phyloP scores from a whole-genome alignment of 2,113 vertebrate genomes.

The Siniperca knerii region DNA sequence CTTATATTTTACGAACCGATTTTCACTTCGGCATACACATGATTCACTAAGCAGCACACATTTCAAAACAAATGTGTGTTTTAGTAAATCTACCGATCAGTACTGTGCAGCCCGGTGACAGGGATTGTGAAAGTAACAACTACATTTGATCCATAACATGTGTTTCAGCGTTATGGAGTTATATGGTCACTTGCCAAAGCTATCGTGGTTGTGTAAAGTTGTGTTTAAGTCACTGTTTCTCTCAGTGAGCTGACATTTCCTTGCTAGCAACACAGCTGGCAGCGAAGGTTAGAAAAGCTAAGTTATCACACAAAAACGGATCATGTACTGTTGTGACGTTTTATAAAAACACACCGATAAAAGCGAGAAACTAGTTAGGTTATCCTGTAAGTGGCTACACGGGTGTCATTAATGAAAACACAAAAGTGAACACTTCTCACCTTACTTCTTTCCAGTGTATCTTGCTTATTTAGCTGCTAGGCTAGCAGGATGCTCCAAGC shows the following conservation, averaged over 20 bases:
- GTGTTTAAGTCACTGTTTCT: neutral
- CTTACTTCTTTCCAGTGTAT: slow-evolving; percentile 25
- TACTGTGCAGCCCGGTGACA: too few species aligned
- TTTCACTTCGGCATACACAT: neutral
- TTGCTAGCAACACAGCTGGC: neutral
- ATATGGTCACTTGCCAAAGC: accelerated
- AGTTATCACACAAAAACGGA: neutral
- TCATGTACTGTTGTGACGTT: neutral
- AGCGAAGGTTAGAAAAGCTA: neutral
- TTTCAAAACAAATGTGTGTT: neutral
- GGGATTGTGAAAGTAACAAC: neutral
- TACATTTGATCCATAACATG: too few species aligned
- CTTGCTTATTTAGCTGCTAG: slow-evolving; percentile 47
- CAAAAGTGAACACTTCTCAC: slow-evolving; percentile 49
- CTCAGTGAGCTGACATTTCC: neutral
- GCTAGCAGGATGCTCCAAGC: slow-evolving; percentile 52
- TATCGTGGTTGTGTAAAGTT: neutral
- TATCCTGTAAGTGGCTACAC: accelerated
- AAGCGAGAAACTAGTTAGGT: accelerated
- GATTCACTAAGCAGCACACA: neutral
- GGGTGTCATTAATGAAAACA: neutral
- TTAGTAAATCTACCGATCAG: neutral
- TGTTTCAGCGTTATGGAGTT: too few species aligned
- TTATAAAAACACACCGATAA: neutral
- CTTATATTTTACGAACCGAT: neutral